Evolutionary conservation across 2,113 vertebrate species (phyloP), one percentile per base, ranked within the genome.

Genomic region (Oceanodroma tethys): DNA sequence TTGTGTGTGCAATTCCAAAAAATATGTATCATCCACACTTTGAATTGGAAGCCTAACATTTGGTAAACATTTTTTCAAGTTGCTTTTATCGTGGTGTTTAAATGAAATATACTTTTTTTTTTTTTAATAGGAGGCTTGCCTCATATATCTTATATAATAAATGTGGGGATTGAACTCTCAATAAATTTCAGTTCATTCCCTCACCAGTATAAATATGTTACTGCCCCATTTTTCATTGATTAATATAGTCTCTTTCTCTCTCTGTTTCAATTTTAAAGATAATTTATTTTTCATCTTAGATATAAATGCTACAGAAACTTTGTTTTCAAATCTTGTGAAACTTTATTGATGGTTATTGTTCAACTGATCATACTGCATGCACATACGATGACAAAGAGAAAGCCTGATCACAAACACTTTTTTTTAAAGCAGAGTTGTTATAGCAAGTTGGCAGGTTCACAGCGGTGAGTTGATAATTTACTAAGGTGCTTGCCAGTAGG

Each of bases 301-400:
- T 96, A 98, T 81, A 98, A 96, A 98, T 85, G 97, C 96, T 97
- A 98, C 98, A 95, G 97, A 98, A 98, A 98, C 98, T 97, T 96
- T 11, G 95, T 98, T 98, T 98, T 98, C 98, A 98, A 98, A 98
- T 99, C 96, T 99, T 98, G 99, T 99, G 99, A 99, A 99, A 99
- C 98, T 99, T 99, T 99, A 99, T 99, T 99, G 98, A 99, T 99
- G 99, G 98, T 99, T 99, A 99, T 98, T 98, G 98, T 98, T 99
- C 99, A 99, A 99, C 98, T 98, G 98, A 98, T 99, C 98, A 99
- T 99, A 99, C 98, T 98, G 98, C 99, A 99, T 99, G 99, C 99
- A 99, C 99, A 98, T 98, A 99, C 98, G 98, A 99, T 99, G 99
- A 99, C 98, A 98, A 98, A 98, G 98, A 99, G 98, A 99, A 99